Evolutionary conservation across 2,888 invertebrate species (phyloP), one percentile per base, ranked within the genome.

Genomic region (Eudasyphora cyanicolor): DNA sequence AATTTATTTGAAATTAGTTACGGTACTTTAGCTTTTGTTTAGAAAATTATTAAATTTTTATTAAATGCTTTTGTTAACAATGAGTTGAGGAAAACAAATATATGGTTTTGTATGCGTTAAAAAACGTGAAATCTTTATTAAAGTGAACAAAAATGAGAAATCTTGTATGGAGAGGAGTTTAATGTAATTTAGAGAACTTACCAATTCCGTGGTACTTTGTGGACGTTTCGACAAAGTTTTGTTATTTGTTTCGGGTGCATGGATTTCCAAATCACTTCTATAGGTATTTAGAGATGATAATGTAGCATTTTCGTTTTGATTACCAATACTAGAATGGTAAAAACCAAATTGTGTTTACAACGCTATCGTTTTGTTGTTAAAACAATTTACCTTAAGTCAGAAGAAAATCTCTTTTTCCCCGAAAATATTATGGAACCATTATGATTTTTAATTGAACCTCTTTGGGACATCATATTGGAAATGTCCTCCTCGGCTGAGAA

Each of bases 401-500:
- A 92, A 4, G 92, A 92, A 85, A 92, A 92, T n/a, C 92, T 86
- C 76, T 92, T 92, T 79, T 91, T 91, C 73, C 91, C 91, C 0
- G 91, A 90, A 42, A 91, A 89, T n/a, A 91, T 89, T 51, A 91
- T 89, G 0, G 91, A 91, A 1, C 90, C 91, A 75, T 90, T 91
- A 35, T 90, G 90, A 85, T 90, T 91, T 82, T 91, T 91, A 67
- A 91, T 90, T 14, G 92, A 90, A 19, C 91, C 89, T 7, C 87
- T 87, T 83, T 91, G 92, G 3, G 91, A 90, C 86, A 92, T 84
- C 3, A 91, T 90, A 87, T 92, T 92, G 0, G 92, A 91, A 67
- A 96, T 94, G 87, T 98, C 98, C 92, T 98, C 98, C 89, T 98
- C 98, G 0, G 98, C 98, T 0, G 98, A 98, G 90, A 97, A 98